Base-by-base conservation (phyloP, 2,888 invertebrate species). In the Brenthis hecate region DNA sequence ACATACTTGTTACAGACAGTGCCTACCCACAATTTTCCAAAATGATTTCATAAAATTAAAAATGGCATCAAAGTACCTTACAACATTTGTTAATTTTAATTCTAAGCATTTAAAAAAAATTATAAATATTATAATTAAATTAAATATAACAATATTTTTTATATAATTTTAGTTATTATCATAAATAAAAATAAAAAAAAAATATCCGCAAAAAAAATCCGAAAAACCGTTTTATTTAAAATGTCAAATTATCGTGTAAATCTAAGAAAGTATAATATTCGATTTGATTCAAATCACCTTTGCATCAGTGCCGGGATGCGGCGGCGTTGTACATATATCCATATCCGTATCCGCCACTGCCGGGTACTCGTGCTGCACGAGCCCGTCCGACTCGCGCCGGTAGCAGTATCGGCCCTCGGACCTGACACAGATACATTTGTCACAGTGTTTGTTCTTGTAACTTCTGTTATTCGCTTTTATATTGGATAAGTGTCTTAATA, bases 331-430 rank as follows among this genome's bases (percentile, higher is more conserved):
- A 72, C 89, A 87, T 55, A 94, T 93, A 56, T 94, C 93, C 93
- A 94, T 94, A 69, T 93, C 93, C n/a, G 85, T 87, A 79, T 82
- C 79, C 13, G 82, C 81, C 13, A 80, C 81, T 16, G 89, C 90
- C n/a, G 94, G 94, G 80, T 91, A 95, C 81, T 94, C 94, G 94
- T 94, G 94, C 86, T 94, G 94, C 71, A 92, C 88, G 77, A 93
- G 88, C 36, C 94, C 94, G 79, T 94, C 94, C 65, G 82, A 80
- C 78, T 88, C 88, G 77, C 95, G 93, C 82, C 88, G 86, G 89
- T 95, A 95, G 84, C 92, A 93, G 91, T 95, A 95, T 69, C 94
- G 92, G 73, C 94, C 94, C 86, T 92, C 93, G 74, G 92, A 90
- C 92, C 95, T 95, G 89, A 68, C 77, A 81, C 81, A 83, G 80